These are phyloP conservation scores for Drosophila emarginata DNA, from an alignment of 2,888 invertebrate genomes.

Conservation along the genomic window DNA sequence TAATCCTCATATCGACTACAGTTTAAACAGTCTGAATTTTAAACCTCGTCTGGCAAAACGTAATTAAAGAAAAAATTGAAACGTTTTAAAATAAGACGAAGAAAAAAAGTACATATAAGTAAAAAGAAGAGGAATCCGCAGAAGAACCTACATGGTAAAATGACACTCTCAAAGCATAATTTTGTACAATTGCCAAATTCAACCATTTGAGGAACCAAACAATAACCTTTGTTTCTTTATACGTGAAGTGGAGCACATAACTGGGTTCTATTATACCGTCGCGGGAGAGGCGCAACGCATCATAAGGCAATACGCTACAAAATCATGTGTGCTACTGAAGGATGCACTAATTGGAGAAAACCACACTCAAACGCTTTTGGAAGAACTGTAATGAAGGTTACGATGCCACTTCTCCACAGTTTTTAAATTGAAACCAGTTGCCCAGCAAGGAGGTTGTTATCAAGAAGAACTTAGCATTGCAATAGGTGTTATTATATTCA, in stretches of 20 bases:
- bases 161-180: background rate
- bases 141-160: too few relatives aligned
- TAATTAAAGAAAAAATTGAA: too few relatives aligned
- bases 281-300: constrained; percentile 4
- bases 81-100: too few relatives aligned
- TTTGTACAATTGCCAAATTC: constrained; percentile 2
- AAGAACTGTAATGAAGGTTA: constrained; percentile 9
- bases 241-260: constrained; percentile 1
- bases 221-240: background rate
- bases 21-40: too few relatives aligned
- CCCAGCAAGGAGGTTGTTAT: too few relatives aligned
- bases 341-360: constrained; percentile 13
- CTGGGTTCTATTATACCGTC: background rate
- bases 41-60: too few relatives aligned
- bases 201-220: background rate
- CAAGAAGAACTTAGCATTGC: too few relatives aligned
- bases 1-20: too few relatives aligned
- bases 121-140: too few relatives aligned
- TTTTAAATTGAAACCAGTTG: too few relatives aligned
- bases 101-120: too few relatives aligned
- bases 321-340: constrained; percentile 7
- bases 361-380: constrained; percentile 18
- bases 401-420: background rate
- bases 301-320: background rate
- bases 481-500: too few relatives aligned